phyloP scores from a whole-genome alignment of 1,140 invertebrate species.

The Helicorthomorpha holstii region DNA sequence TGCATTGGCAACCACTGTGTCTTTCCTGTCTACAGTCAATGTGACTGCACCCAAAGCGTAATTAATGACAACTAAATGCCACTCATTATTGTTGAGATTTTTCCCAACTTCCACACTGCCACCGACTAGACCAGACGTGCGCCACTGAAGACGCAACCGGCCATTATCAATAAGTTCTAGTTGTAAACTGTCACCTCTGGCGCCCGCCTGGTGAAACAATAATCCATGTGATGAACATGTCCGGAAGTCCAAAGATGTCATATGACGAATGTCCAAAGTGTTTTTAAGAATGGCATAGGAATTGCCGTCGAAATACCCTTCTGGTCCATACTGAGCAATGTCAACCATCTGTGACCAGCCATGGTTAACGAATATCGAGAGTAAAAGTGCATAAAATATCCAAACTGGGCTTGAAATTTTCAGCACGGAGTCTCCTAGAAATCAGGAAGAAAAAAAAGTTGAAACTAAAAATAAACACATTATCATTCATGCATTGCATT shows the following conservation, averaged over 20 bases:
- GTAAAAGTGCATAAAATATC: too few relatives aligned
- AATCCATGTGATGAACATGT: conserved; percentile 13
- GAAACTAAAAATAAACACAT: too few relatives aligned
- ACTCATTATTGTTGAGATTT: conserved; percentile 12
- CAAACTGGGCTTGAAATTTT: too few relatives aligned
- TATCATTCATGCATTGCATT: too few relatives aligned
- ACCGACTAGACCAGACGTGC: not conserved
- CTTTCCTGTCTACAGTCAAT: conserved; percentile 19
- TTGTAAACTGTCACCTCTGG: conserved; percentile 10
- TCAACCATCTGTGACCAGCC: too few relatives aligned
- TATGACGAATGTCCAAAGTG: conserved; percentile 4
- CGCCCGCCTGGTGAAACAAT: conserved; percentile 13
- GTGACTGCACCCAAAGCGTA: conserved; percentile 10
- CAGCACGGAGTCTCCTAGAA: too few relatives aligned
- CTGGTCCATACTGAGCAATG: not conserved
- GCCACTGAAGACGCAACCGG: conserved; percentile 8
- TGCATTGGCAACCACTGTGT: conserved; percentile 47
- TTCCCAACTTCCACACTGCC: conserved; percentile 1
- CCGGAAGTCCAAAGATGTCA: conserved; percentile 15
- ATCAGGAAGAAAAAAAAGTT: too few relatives aligned
- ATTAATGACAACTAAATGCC: conserved; percentile 13
- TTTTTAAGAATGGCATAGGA: conserved; percentile 6
- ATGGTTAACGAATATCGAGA: too few relatives aligned
- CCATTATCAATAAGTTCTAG: conserved; percentile 10
- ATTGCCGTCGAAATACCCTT: not conserved